Evolutionary conservation across 1,140 invertebrate species (phyloP), one percentile per base, ranked within the genome.

Genomic region (Leptinotarsa texana): DNA sequence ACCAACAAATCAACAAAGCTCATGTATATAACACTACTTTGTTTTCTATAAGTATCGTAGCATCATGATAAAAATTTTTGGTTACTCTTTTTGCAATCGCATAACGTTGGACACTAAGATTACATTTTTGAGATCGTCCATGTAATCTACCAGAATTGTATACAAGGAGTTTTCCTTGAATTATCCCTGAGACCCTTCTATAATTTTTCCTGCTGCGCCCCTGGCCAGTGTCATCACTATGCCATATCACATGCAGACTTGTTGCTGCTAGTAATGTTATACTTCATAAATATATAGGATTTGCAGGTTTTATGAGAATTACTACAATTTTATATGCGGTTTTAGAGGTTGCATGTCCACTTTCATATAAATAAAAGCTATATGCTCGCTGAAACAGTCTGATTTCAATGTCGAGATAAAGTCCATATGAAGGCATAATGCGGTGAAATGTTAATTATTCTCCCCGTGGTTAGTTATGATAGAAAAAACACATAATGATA

Each of bases 171-270:
- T 21, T 21, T 21, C 21, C 21, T 21, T 27, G 24, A 4, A 27
- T 2, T 33, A 33, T 33, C 6, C 2, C 33, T 6, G 33, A 42
- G 33, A 42, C 33, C 63, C 51, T 18, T 57, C 1, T 57, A n/a
- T 6, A 17, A 57, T 65, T 65, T 21, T 1, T 27, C 15, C 13
- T 65, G 63, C 2, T 65, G 27, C 63, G n/a, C 73, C 22, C 18
- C 49, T 48, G 70, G 17, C 6, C 3, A 62, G 18, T n/a, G 57
- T 69, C 21, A 69, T 49, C 48, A 69, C 68, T 48, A 49, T 49
- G 68, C 68, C 27, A 69, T 57, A 69, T 69, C 68, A 69, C 48
- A 21, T 69, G 68, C 68, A 48, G 48, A 69, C 68, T n/a, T 49
- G 48, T 21, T 67, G 18, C 68, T 49, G 33, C 8, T 22, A 47